Conservation (phyloP, 2,888 invertebrate genomes). For the Netelia virgata region DNA sequence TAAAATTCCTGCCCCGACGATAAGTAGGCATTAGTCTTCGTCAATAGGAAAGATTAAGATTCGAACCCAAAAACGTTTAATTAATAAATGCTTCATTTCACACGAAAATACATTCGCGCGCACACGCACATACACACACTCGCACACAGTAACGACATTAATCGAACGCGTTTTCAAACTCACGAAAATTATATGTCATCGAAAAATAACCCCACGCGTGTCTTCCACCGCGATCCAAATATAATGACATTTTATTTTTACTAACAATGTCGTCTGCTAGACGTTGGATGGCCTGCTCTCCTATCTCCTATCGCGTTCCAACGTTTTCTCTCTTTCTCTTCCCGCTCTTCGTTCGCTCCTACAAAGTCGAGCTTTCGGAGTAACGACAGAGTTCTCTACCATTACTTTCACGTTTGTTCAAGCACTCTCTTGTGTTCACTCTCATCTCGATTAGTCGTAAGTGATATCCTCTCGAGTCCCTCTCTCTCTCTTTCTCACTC, state of each 20-base stretch:
- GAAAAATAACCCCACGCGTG: conserved; percentile 65
- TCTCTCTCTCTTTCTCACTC: conserved; percentile 25
- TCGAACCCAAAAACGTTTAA: background rate
- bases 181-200: conserved; percentile 44
- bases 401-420: conserved; percentile 57
- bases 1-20: too few relatives aligned
- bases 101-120: background rate
- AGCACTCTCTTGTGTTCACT: conserved; percentile 61
- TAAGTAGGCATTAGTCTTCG: background rate
- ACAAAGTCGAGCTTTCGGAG: conserved; percentile 51
- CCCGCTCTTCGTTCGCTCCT: conserved; percentile 30
- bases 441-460: conserved; percentile 59
- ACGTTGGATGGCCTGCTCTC: conserved; percentile 49
- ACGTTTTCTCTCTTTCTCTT: conserved; percentile 39
- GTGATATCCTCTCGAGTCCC: conserved; percentile 23
- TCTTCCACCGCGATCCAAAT: conserved; percentile 76
- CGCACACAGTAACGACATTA: conserved; percentile 8
- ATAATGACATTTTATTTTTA: conserved; percentile 82
- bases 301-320: conserved; percentile 41
- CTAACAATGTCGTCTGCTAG: conserved; percentile 81
- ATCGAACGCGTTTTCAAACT: conserved; percentile 55
- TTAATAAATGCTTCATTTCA: background rate
- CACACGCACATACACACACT: background rate
- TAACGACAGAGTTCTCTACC: conserved; percentile 43
- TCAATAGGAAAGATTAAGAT: background rate